Evolutionary conservation across 2,888 invertebrate species (phyloP), one percentile per base, ranked within the genome.

Genomic region (Vannuccia rotundouncinata): DNA sequence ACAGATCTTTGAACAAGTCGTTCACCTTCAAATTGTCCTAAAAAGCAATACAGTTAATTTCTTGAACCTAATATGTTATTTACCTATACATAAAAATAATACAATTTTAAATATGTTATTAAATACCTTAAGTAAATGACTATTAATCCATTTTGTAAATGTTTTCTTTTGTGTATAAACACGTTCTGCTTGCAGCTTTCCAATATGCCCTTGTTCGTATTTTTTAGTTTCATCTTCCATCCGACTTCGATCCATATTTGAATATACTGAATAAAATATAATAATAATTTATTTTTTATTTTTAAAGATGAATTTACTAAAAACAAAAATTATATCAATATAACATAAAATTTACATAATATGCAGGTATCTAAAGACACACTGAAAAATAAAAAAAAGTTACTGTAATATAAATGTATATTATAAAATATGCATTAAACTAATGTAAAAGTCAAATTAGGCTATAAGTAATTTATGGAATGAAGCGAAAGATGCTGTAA

Each of bases 141-240:
- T 86, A 83, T 88, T 88, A 74, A 86, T 87, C 88, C 88, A 88
- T 94, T 99, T 99, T 85, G 98, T 98, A 90, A 99, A 99, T 31
- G 99, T 99, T 90, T 99, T 99, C 91, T 98, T 98, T 90, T 99
- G 99, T 84, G 99, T 98, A 89, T 95, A 93, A 83, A 97, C 90
- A 81, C 98, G 92, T 90, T 99, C 98, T 89, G 97, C 95, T 89
- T 97, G 96, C 88, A 98, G 92, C 87, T 94, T 94, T 90, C 93
- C 92, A 88, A 97, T 97, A 84, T 96, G 92, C 87, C 94, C 94
- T 91, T 94, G 94, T 91, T 97, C 96, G 90, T 96, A 97, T 83
- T 89, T 87, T 77, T 77, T 78, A 5, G 45, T 74, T 22, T 17
- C n/a, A 60, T 78, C 78, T 1, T 22, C 31, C 59, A 78, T 78